Evolutionary conservation across 2,113 vertebrate species (phyloP), one percentile per base, ranked within the genome.

Genomic region (Bettongia penicillata): DNA sequence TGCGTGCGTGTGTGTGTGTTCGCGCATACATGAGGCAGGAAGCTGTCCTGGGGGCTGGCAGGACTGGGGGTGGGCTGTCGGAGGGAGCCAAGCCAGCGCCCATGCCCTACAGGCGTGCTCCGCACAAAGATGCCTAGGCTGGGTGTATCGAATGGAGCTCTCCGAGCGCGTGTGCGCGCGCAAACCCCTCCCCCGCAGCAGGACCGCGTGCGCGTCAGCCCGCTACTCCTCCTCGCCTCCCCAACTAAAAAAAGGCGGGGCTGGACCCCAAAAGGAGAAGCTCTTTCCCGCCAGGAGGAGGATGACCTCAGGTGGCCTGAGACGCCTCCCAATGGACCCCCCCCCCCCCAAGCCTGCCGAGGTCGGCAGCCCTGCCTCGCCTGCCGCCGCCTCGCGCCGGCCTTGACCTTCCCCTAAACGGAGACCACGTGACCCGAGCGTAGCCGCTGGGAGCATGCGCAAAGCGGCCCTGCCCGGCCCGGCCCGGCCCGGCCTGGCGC

Each of bases 381-480:
- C 6, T 8, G 77, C 53, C 50, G 92, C 94, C 0, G 37, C 68
- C n/a, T 43, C 61, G 89, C 55, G 92, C 94, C 90, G 91, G 26
- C 84, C n/a, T 61, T 52, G 89, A n/a, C 89, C 91, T 48, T 51
- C 37, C 68, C 91, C 51, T 93, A 92, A 92, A 95, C 97, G 98
- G 97, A 96, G 96, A 96, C 98, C 99, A 99, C 99, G 97, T 99
- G 99, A 98, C 97, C 52, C 2, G 53, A 94, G 96, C 24, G 93
- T 94, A 91, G 68, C 94, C 94, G 53, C 89, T 98, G 97, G 98
- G 99, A 98, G 99, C 99, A 98, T 99, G 99, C 99, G 98, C 98
- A 98, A 97, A 98, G 96, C 91, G 57, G 94, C 97, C 96, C 97
- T 98, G 99, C 99, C 94, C 93, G 94, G 77, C 95, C 96, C 97